Evolutionary conservation across 2,797 vertebrate genomes (phyloP).

Genomic region (Oophaga sylvatica): DNA sequence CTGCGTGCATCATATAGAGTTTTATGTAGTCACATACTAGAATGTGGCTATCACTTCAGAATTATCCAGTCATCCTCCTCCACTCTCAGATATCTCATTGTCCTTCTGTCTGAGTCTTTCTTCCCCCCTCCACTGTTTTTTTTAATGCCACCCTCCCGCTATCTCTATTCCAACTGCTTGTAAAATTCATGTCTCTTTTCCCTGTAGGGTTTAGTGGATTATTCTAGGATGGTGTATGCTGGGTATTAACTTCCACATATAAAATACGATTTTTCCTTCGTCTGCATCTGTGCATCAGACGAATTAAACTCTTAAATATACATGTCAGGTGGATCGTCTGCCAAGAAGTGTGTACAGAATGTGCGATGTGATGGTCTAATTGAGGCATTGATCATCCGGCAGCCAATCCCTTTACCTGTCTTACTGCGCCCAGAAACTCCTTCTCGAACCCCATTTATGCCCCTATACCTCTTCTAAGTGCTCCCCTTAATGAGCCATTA

Average conservation of each 20-base stretch:
- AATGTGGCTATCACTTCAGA: conserved; percentile 8
- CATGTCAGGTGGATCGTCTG: conserved; percentile 39
- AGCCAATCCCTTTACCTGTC: conserved; percentile 8
- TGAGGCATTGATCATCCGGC: conserved; percentile 16
- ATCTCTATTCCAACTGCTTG: conserved; percentile 44
- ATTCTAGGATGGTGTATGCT: conserved; percentile 38
- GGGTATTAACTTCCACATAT: conserved; percentile 51
- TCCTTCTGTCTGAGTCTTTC: conserved; percentile 26
- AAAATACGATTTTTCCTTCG: conserved; percentile 32
- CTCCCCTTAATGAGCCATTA: conserved; percentile 38
- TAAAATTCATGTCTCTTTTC: conserved; percentile 55
- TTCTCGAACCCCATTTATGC: conserved; percentile 25
- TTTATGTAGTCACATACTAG: conserved; percentile 8
- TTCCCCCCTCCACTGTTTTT: conserved; percentile 2
- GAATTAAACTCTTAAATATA: conserved; percentile 50
- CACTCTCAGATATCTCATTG: conserved; percentile 37
- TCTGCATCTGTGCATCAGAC: conserved; percentile 35
- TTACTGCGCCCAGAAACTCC: conserved; percentile 34
- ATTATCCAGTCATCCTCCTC: conserved; percentile 15
- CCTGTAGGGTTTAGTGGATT: conserved; percentile 45
- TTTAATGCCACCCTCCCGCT: conserved; percentile 41
- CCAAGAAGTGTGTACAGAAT: conserved; percentile 23
- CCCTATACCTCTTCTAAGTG: conserved; percentile 29
- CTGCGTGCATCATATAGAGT: neutral
- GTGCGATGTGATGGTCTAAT: conserved; percentile 17